Evolutionary conservation across 1,140 invertebrate species (phyloP), one percentile per base, ranked within the genome.

Genomic region (Chironomus tepperi): DNA sequence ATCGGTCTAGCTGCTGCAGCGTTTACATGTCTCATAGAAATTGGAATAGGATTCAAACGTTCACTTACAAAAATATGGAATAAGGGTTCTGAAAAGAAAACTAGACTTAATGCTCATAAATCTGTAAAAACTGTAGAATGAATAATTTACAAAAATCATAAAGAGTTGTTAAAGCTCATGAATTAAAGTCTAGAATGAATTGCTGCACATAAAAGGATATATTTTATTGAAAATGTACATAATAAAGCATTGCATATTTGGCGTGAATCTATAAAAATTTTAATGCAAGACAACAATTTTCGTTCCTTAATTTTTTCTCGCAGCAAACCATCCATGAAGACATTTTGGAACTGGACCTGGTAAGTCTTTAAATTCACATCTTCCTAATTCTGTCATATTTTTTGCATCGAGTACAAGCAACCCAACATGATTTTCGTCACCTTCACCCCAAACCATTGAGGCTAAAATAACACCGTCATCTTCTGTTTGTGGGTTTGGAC

Each of bases 281-380:
- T 15, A 57, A 57, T 57, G 10, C 47, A 57, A 57, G 47, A 0
- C n/a, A 12, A 57, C 3, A n/a, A 15, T 57, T 57, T 57, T 57
- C 5, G 5, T 57, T 12, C 9, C 12, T 57, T 57, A 57, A 15
- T 15, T 5, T 57, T 57, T 57, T 57, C 47, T 57, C 10, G 12
- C 47, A n/a, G 86, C 81, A 81, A 91, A 93, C 91, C 91, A 93
- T 12, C 92, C 91, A 78, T 93, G 91, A 7, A 93, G 81, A 81
- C 91, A 93, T 81, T 93, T 93, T 43, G 92, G 91, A 47, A 90
- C 89, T 3, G 90, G 88, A 73, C 89, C 87, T 19, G 88, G 87
- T 8, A 70, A 21, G 6, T 91, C 90, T 0, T 81, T 79, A 77
- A 93, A 93, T 34, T 83, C 87, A 19, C 86, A 86, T 76, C 91